Percentiles rank a stretch among this genome's conserved stretches.
Evolutionary conservation across 2,113 vertebrate genomes (phyloP).

Genomic region (Heterochromis multidens): DNA sequence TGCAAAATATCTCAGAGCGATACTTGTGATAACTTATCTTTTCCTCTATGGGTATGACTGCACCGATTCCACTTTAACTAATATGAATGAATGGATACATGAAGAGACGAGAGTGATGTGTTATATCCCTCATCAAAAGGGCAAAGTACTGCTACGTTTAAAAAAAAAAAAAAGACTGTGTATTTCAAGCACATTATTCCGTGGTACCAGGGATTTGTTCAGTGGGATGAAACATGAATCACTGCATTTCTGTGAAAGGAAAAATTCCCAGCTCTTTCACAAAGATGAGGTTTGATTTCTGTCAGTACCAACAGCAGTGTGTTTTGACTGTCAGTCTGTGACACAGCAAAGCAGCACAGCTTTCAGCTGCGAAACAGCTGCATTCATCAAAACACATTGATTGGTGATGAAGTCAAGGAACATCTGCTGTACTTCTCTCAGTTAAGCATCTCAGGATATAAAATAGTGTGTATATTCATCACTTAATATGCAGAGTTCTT

Average conservation of each 20-base stretch:
- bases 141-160: conserved; percentile 46
- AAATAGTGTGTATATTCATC: not conserved
- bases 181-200: conserved; percentile 56
- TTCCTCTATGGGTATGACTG: conserved; percentile 44
- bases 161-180: not conserved
- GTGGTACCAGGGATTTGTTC: conserved; percentile 45
- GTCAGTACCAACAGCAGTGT: conserved; percentile 25
- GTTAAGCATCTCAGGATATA: not conserved
- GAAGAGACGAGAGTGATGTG: conserved; percentile 52
- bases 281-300: conserved; percentile 54
- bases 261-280: conserved; percentile 29
- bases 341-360: conserved; percentile 21
- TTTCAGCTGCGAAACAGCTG: conserved; percentile 25
- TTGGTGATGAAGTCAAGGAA: conserved; percentile 6
- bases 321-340: conserved; percentile 46
- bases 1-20: conserved; percentile 51
- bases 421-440: conserved; percentile 2
- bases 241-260: conserved; percentile 40
- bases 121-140: conserved; percentile 53
- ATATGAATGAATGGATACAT: conserved; percentile 62
- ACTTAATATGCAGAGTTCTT: not conserved
- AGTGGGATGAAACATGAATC: conserved; percentile 56
- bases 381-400: conserved; percentile 43
- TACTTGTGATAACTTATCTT: conserved; percentile 62
- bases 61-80: conserved; percentile 55